Evolutionary conservation across 2,888 invertebrate genomes (phyloP), one percentile per base, ranked within the genome.

Genomic region (Cacoxenus indagator): DNA sequence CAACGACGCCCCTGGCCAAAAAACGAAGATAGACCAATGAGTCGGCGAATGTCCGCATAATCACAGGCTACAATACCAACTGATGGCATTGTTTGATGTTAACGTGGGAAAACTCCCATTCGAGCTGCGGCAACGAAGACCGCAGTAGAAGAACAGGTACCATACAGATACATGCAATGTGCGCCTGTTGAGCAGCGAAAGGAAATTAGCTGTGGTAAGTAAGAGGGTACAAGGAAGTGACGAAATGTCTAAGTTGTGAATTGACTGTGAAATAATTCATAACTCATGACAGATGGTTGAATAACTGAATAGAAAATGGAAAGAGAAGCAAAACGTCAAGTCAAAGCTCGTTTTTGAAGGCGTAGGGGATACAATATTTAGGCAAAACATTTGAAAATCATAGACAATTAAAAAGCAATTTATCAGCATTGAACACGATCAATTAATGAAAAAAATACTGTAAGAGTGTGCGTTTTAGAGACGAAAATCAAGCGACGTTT

Each of bases 401-500:
- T 24, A 62, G 45, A 71, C 73, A 76, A 78, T 79, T 81, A 81
- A 79, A 79, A 79, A 73, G 43, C 67, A 67, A 81, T 81, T 81
- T 78, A 70, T 70, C 55, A 57, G 31, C 55, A 24, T 37, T 27
- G 31, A 45, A 43, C 46, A 29, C 70, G 59, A 67, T 26, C 64
- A 62, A 72, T 67, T 65, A 70, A 51, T 67, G 65, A 37, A 37
- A 8, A 8, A 37, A 37, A 37, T 37, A 37, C 9, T 37, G 9
- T 11, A 37, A 37, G 14, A 8, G 37, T 37, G 37, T 37, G 8
- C 37, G 14, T 48, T 62, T 45, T 61, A 66, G 26, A 73, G 73
- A 14, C 17, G 57, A 57, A 8, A 55, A 11, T 11, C 11, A 55
- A 6, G 24, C 26, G 26, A 55, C 26, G 22, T 62, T 62, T 51